Evolutionary conservation across 1,140 invertebrate species (phyloP).

Genomic region (Musca vetustissima): DNA sequence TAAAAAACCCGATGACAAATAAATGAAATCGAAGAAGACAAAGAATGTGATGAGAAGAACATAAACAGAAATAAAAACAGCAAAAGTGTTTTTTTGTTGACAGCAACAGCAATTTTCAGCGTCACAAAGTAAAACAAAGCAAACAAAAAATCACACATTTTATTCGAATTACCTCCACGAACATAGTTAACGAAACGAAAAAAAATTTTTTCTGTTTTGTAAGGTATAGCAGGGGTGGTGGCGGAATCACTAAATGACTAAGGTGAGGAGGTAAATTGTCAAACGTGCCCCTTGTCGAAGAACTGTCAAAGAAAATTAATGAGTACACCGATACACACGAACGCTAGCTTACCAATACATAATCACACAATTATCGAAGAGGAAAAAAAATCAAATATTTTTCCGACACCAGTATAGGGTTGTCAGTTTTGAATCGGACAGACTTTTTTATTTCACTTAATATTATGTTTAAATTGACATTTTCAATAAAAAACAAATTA

Average conservation of each 20-base stretch:
- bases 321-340: slow-evolving; percentile 31
- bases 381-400: too few relatives aligned
- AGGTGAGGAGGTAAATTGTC: slow-evolving; percentile 28
- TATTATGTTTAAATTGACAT: too few relatives aligned
- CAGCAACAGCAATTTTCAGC: slow-evolving; percentile 5
- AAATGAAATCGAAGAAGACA: too few relatives aligned
- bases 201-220: neutral
- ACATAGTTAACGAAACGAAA: neutral
- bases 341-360: neutral
- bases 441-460: too few relatives aligned
- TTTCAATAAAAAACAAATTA: too few relatives aligned
- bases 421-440: too few relatives aligned
- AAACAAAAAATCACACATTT: slow-evolving; percentile 4
- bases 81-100: neutral
- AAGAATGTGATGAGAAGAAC: too few relatives aligned
- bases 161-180: neutral
- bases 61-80: too few relatives aligned
- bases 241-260: neutral
- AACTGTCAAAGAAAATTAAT: slow-evolving; percentile 54
- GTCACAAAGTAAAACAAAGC: neutral
- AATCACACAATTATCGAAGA: neutral
- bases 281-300: slow-evolving; percentile 33
- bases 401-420: too few relatives aligned
- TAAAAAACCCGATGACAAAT: too few relatives aligned
- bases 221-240: neutral